Conservation (phyloP, 2,113 vertebrate genomes). For the Cnemophilus loriae region DNA sequence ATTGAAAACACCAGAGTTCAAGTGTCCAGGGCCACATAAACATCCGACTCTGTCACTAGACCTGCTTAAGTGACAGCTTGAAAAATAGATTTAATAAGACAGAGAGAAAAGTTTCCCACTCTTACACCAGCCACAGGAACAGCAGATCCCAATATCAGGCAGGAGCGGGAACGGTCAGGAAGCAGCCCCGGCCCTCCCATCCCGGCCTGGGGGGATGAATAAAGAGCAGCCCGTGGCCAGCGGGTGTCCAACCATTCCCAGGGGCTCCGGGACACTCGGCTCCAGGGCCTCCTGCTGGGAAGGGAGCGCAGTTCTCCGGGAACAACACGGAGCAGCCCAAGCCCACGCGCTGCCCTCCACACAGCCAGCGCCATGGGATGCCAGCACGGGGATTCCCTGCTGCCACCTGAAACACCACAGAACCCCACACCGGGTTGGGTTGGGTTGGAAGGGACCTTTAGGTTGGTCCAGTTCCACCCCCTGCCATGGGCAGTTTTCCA, state of each 20-base stretch:
- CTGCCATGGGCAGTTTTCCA: background rate
- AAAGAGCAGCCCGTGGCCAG: background rate
- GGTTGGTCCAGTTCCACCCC: rapidly evolving
- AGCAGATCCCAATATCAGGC: background rate
- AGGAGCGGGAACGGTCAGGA: background rate
- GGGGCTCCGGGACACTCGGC: background rate
- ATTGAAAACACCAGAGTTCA: conserved; percentile 74
- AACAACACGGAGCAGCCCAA: background rate
- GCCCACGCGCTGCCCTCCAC: background rate
- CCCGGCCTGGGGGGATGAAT: background rate
- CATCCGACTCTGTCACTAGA: conserved; percentile 65
- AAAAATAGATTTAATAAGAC: conserved; percentile 72
- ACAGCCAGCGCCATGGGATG: background rate
- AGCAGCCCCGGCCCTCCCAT: background rate
- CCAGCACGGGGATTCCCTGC: rapidly evolving
- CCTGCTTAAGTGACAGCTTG: conserved; percentile 76
- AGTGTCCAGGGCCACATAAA: conserved; percentile 66
- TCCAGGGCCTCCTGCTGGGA: background rate
- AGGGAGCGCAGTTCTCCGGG: background rate
- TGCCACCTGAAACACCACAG: rapidly evolving
- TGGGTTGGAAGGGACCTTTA: background rate
- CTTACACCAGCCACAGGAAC: conserved; percentile 10
- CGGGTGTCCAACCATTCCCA: background rate
- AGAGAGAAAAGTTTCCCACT: conserved; percentile 54
- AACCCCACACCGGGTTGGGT: rapidly evolving